phyloP scores from a whole-genome alignment of 2,113 vertebrate species.

The Leptobrachium ailaonicum region DNA sequence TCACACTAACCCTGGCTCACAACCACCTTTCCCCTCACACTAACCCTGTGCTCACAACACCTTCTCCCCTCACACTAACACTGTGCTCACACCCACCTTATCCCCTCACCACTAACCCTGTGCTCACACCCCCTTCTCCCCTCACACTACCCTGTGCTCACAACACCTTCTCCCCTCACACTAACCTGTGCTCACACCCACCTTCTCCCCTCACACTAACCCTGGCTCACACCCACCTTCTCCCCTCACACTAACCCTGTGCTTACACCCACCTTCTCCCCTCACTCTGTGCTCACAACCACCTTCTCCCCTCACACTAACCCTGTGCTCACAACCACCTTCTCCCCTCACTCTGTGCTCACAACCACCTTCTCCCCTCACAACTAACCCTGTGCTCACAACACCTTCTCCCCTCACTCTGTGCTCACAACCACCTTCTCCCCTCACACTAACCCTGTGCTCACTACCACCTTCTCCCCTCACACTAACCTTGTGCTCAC shows the following conservation, averaged over 20 bases:
- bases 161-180: neutral
- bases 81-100: neutral
- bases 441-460: accelerated
- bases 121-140: conserved; percentile 2
- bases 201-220: neutral
- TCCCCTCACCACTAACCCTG: neutral
- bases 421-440: neutral
- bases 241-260: neutral
- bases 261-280: neutral
- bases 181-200: neutral
- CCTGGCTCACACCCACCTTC: neutral
- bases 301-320: neutral
- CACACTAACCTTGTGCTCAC: neutral
- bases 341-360: too few relatives aligned
- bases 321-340: too few relatives aligned
- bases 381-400: neutral
- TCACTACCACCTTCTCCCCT: neutral
- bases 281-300: neutral
- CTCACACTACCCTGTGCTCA: neutral
- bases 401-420: neutral
- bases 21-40: neutral
- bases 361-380: too few relatives aligned
- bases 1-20: too few relatives aligned
- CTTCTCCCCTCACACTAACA: neutral
- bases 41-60: neutral